phyloP scores from a whole-genome alignment of 2,888 invertebrate species.

The Plusia festucae region DNA sequence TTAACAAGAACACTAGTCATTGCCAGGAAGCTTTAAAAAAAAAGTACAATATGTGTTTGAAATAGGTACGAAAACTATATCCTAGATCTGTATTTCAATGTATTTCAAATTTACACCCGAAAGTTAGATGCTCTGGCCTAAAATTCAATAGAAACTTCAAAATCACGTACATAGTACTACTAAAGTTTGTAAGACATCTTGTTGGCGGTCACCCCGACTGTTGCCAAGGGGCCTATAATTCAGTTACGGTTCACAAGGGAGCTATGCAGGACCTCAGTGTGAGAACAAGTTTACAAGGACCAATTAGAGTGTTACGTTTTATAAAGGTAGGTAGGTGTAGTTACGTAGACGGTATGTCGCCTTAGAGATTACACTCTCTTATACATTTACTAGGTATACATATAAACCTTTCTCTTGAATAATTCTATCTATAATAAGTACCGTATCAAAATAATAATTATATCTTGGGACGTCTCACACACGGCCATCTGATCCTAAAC shows the following conservation, averaged over 20 bases:
- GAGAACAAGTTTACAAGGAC: constrained; percentile 45
- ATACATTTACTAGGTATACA: too few relatives aligned
- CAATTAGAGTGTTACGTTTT: constrained; percentile 55
- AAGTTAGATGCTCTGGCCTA: constrained; percentile 8
- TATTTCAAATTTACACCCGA: neutral
- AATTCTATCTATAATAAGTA: too few relatives aligned
- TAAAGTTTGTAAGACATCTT: constrained; percentile 58
- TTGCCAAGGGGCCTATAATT: constrained; percentile 63
- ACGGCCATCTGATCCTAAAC: too few relatives aligned
- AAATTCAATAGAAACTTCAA: constrained; percentile 43
- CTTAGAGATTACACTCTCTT: constrained; percentile 14
- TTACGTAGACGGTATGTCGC: constrained; percentile 25
- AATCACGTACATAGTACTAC: constrained; percentile 33
- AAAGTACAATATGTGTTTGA: too few relatives aligned
- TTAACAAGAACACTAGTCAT: too few relatives aligned
- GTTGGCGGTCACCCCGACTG: constrained; percentile 56
- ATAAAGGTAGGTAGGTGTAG: constrained; percentile 29
- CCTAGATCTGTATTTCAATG: too few relatives aligned
- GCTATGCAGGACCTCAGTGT: constrained; percentile 38
- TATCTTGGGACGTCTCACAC: too few relatives aligned
- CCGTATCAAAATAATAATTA: too few relatives aligned
- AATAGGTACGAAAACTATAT: too few relatives aligned
- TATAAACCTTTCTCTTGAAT: too few relatives aligned
- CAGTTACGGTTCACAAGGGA: constrained; percentile 52
- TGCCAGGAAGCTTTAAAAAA: too few relatives aligned